A percentile compares a stretch with the other conserved stretches of the same genome.
Evolutionary conservation across 1,140 invertebrate genomes (phyloP).

Genomic region (Maniola jurtina): DNA sequence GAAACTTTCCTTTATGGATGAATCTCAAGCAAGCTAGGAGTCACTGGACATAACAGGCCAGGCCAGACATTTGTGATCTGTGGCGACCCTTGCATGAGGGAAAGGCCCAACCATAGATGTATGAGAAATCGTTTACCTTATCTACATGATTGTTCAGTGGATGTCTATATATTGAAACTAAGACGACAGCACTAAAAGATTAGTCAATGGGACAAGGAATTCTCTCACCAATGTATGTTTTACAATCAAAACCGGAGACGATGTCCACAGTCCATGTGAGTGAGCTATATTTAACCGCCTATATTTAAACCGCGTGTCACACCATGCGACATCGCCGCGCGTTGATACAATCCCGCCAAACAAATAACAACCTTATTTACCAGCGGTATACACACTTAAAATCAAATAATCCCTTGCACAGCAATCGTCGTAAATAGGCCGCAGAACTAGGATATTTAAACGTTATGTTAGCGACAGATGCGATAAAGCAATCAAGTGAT

Average conservation of each 20-base stretch:
- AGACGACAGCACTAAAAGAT: too few species aligned
- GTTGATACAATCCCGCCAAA: conserved; percentile 8
- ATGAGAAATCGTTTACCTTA: too few species aligned
- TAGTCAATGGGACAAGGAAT: neutral
- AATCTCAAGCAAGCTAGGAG: too few species aligned
- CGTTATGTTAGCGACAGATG: neutral
- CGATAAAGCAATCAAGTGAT: neutral
- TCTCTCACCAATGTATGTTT: conserved; percentile 1
- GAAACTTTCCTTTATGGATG: too few species aligned
- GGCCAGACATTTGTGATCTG: too few species aligned
- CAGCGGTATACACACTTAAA: conserved; percentile 9
- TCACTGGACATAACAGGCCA: too few species aligned
- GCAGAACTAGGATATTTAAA: conserved; percentile 19
- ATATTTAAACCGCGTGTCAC: conserved; percentile 63
- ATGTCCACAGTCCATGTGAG: conserved; percentile 51
- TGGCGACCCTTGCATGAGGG: too few species aligned
- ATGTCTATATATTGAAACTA: too few species aligned
- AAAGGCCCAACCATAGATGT: too few species aligned
- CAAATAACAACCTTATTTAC: conserved; percentile 37
- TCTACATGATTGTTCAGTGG: too few species aligned
- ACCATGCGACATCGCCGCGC: conserved; percentile 50
- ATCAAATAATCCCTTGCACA: conserved; percentile 19
- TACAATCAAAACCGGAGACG: conserved; percentile 17
- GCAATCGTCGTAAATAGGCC: conserved; percentile 35
- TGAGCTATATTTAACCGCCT: conserved; percentile 58